Evolutionary conservation across 2,113 vertebrate species (phyloP).

Genomic region (Cacatua alba): DNA sequence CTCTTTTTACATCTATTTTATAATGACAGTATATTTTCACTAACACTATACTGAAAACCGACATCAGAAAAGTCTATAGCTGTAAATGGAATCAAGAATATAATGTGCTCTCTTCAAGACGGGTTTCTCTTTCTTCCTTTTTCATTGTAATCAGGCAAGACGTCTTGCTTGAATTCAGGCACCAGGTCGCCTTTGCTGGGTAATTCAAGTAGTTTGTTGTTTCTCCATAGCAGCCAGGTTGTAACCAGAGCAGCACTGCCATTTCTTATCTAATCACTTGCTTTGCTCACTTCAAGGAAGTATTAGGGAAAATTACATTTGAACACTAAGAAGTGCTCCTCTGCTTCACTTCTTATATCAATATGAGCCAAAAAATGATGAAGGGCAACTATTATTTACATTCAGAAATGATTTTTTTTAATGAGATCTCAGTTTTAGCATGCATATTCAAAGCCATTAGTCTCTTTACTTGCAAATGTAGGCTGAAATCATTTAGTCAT

Average conservation of each 20-base stretch:
- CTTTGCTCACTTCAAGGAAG: neutral
- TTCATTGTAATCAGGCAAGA: neutral
- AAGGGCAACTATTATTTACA: neutral
- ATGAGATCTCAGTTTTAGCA: neutral
- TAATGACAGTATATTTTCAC: neutral
- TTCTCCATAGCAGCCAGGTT: neutral
- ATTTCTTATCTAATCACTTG: neutral
- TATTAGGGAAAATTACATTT: neutral
- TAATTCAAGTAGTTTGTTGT: neutral
- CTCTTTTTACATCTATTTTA: neutral
- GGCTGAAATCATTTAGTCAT: neutral
- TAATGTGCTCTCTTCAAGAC: neutral
- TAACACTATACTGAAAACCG: neutral
- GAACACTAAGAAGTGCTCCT: neutral
- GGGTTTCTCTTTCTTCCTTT: neutral
- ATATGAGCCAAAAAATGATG: neutral
- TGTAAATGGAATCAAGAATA: neutral
- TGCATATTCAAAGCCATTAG: neutral
- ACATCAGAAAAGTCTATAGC: neutral
- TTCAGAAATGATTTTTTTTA: neutral
- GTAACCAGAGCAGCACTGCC: neutral
- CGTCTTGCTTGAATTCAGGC: neutral
- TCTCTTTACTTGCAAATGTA: neutral
- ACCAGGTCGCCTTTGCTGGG: neutral
- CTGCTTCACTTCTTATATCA: neutral